phyloP scores from a whole-genome alignment of 2,797 vertebrate species.

The Channa striata region DNA sequence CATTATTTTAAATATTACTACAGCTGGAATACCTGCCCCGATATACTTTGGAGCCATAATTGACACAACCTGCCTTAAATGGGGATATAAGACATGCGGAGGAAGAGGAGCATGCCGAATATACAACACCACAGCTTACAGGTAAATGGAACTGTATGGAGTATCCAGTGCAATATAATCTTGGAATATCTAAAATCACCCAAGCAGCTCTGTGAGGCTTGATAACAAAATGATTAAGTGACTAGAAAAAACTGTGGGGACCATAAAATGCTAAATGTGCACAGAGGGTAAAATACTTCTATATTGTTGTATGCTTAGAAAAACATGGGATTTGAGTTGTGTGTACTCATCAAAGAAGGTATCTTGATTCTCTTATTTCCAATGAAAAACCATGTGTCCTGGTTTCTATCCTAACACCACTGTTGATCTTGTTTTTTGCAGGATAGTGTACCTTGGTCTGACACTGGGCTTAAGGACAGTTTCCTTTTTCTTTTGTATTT shows the following conservation, averaged over 20 bases:
- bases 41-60: slow-evolving; percentile 95
- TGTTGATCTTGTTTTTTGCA: slow-evolving; percentile 44
- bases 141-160: slow-evolving; percentile 73
- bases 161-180: not conserved
- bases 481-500: slow-evolving; percentile 82
- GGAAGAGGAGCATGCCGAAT: slow-evolving; percentile 90
- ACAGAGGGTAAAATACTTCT: no score
- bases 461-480: slow-evolving; percentile 80
- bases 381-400: not conserved
- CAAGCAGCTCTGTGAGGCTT: no score
- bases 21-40: slow-evolving; percentile 94
- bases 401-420: not conserved
- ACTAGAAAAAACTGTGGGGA: no score
- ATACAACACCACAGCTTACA: slow-evolving; percentile 89
- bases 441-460: slow-evolving; percentile 82
- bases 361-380: not conserved
- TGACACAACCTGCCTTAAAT: slow-evolving; percentile 92
- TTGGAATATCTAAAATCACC: no score
- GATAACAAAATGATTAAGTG: no score
- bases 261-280: not conserved
- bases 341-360: not conserved
- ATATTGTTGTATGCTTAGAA: no score
- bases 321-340: not conserved
- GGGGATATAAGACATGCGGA: slow-evolving; percentile 89
- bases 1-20: slow-evolving; percentile 27